phyloP scores from a whole-genome alignment of 2,113 vertebrate species.

The Labrus mixtus region DNA sequence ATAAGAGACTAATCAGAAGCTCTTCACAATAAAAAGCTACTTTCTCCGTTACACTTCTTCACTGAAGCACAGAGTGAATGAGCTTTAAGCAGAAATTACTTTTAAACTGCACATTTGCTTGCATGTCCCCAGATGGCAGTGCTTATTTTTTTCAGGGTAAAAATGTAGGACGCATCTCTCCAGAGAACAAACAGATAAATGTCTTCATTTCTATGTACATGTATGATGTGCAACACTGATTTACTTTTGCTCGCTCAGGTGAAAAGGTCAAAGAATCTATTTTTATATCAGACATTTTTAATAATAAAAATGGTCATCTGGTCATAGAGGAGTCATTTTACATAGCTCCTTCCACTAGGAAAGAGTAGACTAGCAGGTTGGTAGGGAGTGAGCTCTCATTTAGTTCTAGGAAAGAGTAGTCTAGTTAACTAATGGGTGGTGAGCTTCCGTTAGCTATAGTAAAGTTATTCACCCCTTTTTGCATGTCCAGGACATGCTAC shows the following conservation, averaged over 20 bases:
- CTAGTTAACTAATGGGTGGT: no score
- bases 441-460: no score
- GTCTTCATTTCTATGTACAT: neutral
- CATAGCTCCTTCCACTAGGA: no score
- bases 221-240: neutral
- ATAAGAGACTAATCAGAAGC: constrained; percentile 33
- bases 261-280: neutral
- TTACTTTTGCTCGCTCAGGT: neutral
- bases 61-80: constrained; percentile 17
- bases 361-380: no score
- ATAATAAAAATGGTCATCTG: no score
- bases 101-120: constrained; percentile 15
- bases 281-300: neutral
- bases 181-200: neutral
- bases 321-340: no score
- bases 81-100: constrained; percentile 26
- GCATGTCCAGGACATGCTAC: no score
- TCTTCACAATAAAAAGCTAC: constrained; percentile 21
- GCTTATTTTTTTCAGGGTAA: neutral
- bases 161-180: no score
- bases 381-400: no score
- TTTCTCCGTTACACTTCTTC: constrained; percentile 28
- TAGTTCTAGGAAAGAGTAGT: no score
- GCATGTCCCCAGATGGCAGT: constrained; percentile 1
- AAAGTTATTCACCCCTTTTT: no score